Evolutionary conservation across 53 echinoderm and acorn worm species (phyloP).

Genomic region (Apostichopus leukothele): DNA sequence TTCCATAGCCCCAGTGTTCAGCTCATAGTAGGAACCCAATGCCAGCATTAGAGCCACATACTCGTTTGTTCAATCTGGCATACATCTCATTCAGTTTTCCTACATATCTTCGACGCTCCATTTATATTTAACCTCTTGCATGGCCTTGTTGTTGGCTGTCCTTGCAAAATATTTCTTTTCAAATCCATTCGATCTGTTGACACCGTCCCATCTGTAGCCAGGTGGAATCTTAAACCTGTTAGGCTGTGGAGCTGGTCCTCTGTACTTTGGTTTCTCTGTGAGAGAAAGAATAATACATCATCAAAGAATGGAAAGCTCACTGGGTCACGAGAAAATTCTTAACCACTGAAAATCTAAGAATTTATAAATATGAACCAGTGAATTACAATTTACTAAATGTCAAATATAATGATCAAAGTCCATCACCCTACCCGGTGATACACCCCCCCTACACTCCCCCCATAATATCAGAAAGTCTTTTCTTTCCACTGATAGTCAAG

Average conservation of each 20-base stretch:
- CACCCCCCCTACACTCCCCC: neutral
- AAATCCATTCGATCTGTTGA: constrained; percentile 86
- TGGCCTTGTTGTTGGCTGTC: constrained; percentile 79
- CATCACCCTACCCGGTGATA: too few relatives aligned
- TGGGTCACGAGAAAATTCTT: too few relatives aligned
- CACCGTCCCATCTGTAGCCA: constrained; percentile 96
- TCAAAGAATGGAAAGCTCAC: too few relatives aligned
- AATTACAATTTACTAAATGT: too few relatives aligned
- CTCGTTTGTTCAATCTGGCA: too few relatives aligned
- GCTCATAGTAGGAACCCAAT: too few relatives aligned
- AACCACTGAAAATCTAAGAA: too few relatives aligned
- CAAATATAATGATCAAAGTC: too few relatives aligned
- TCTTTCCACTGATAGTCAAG: too few relatives aligned
- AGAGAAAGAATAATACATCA: neutral
- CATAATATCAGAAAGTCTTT: neutral
- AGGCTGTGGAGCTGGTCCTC: constrained; percentile 73
- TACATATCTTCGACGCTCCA: constrained; percentile 98
- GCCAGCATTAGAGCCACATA: too few relatives aligned
- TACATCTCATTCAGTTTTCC: neutral
- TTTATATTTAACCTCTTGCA: constrained; percentile 79
- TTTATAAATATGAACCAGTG: too few relatives aligned
- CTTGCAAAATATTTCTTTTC: constrained; percentile 80
- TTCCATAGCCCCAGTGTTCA: too few relatives aligned
- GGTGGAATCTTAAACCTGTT: constrained; percentile 63
- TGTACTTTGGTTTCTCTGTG: constrained; percentile 87